Evolutionary conservation across 2,797 vertebrate genomes (phyloP).

Genomic region (Trachurus trachurus): DNA sequence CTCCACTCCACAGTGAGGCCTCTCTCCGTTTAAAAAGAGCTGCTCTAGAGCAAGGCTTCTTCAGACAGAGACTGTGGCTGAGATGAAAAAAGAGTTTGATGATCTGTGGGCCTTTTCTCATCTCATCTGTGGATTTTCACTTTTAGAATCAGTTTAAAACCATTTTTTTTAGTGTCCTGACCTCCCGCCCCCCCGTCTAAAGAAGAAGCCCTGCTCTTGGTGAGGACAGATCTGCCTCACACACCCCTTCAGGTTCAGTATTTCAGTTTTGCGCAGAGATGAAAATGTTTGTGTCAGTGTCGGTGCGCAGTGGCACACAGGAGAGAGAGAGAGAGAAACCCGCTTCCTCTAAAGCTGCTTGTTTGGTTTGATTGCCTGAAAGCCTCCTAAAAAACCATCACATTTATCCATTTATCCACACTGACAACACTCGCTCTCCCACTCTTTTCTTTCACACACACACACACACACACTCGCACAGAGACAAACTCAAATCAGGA

Average conservation of each 20-base stretch:
- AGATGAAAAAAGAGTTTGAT: neutral
- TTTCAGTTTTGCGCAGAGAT: constrained; percentile 51
- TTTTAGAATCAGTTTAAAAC: constrained; percentile 9
- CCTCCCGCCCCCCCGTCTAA: neutral
- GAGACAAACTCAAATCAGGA: constrained; percentile 53
- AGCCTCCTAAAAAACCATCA: constrained; percentile 64
- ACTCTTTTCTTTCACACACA: neutral
- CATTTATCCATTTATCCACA: constrained; percentile 65
- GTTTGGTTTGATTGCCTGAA: constrained; percentile 78
- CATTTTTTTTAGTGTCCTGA: constrained; percentile 5
- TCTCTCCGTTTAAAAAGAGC: constrained; percentile 7
- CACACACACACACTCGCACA: constrained; percentile 4
- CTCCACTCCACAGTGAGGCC: constrained; percentile 9
- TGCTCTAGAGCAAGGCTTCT: constrained; percentile 20
- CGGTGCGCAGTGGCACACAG: constrained; percentile 24
- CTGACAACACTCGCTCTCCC: constrained; percentile 49
- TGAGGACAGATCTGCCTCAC: constrained; percentile 24
- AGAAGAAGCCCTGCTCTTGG: constrained; percentile 30
- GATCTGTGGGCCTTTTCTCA: neutral
- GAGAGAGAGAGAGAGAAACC: constrained; percentile 23
- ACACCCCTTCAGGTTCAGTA: constrained; percentile 33
- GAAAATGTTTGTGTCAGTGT: constrained; percentile 53
- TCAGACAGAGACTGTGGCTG: constrained; percentile 9
- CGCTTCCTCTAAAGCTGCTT: constrained; percentile 71
- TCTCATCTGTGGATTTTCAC: neutral